Percentiles rank a stretch among this genome's conserved stretches.
These are phyloP conservation scores for Bombyx mandarina DNA, from an alignment of 1,140 invertebrate genomes.

Conservation along the genomic window DNA sequence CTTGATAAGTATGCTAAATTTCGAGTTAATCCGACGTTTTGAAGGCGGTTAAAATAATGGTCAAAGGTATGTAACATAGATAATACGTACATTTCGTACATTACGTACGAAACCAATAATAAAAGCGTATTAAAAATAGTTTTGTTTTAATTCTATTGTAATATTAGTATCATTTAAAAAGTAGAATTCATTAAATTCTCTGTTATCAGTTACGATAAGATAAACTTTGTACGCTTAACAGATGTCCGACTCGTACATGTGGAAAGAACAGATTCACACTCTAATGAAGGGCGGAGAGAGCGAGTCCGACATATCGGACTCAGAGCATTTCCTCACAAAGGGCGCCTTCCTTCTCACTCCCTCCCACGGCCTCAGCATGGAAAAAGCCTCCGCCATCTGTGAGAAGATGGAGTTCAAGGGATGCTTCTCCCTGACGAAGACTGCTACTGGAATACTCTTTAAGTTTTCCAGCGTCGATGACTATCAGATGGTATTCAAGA, in stretches of 20 bases:
- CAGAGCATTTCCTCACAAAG: conserved; percentile 77
- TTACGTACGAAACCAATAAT: too few relatives aligned
- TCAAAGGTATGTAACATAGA: too few relatives aligned
- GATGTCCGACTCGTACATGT: conserved; percentile 67
- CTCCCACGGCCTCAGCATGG: conserved; percentile 85
- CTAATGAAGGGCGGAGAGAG: conserved; percentile 74
- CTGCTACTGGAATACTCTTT: conserved; percentile 88
- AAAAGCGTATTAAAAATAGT: not conserved
- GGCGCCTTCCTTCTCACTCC: conserved; percentile 87
- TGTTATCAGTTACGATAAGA: not conserved
- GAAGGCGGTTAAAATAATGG: too few relatives aligned
- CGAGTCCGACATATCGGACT: conserved; percentile 77
- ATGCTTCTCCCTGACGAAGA: conserved; percentile 87
- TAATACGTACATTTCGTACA: too few relatives aligned
- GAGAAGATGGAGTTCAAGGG: conserved; percentile 90
- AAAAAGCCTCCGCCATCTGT: conserved; percentile 86
- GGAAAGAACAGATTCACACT: conserved; percentile 69
- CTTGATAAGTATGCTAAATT: too few relatives aligned
- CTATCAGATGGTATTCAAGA: conserved; percentile 87
- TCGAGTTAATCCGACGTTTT: too few relatives aligned
- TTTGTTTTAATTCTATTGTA: not conserved
- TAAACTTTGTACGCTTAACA: conserved; percentile 14
- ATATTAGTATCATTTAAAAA: not conserved
- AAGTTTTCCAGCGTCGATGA: conserved; percentile 89
- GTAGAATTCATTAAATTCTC: too few relatives aligned